These are phyloP conservation scores for Diadegma fenestrale DNA, from an alignment of 2,888 invertebrate genomes.

Conservation along the genomic window DNA sequence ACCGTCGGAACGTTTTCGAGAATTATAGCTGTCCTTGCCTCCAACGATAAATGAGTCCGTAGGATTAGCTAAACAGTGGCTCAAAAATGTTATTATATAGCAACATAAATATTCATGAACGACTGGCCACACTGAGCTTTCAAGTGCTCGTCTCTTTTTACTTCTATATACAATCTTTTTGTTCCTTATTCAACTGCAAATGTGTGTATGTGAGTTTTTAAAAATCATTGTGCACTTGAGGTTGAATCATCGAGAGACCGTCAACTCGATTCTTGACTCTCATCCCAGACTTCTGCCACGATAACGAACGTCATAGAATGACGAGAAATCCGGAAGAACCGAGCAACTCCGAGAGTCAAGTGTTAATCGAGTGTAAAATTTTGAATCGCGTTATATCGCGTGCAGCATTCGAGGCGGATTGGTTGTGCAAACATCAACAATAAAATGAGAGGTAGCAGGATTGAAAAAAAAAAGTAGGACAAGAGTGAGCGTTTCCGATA, in stretches of 20 bases:
- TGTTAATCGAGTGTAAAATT: constrained; percentile 6
- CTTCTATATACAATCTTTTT: constrained; percentile 38
- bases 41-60: constrained; percentile 84
- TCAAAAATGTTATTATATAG: constrained; percentile 85
- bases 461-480: constrained; percentile 61
- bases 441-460: constrained; percentile 35
- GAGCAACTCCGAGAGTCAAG: background rate
- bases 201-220: background rate
- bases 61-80: constrained; percentile 85
- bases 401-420: constrained; percentile 16
- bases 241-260: background rate
- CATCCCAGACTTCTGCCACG: no score
- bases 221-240: background rate
- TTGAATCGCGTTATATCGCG: constrained; percentile 7
- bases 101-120: constrained; percentile 84
- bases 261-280: background rate
- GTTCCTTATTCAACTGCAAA: constrained; percentile 21
- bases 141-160: constrained; percentile 70
- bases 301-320: background rate
- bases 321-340: background rate
- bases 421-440: constrained; percentile 64
- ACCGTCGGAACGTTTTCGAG: constrained; percentile 84
- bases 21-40: constrained; percentile 84
- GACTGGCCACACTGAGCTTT: constrained; percentile 70
- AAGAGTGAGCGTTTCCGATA: constrained; percentile 81